Conservation (phyloP, 2,797 vertebrate species). For the Pangasius larnaudii region DNA sequence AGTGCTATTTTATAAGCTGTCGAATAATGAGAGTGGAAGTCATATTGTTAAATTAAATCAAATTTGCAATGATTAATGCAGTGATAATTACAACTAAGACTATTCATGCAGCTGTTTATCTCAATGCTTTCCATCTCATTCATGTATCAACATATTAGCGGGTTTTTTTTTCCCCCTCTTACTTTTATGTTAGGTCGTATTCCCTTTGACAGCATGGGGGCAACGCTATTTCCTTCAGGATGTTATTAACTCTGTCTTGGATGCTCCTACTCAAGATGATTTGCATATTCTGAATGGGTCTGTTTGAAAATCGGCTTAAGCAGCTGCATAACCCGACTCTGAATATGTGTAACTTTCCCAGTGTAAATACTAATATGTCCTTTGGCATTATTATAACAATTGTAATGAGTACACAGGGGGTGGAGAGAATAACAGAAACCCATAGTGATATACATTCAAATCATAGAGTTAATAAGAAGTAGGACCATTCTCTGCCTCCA, state of each 20-base stretch:
- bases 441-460: not conserved
- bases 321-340: not conserved
- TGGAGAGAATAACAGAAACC: not conserved
- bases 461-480: too few species aligned
- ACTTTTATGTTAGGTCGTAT: not conserved
- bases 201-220: not conserved
- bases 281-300: not conserved
- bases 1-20: not conserved
- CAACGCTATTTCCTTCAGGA: not conserved
- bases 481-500: not conserved
- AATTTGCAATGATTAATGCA: not conserved
- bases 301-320: not conserved
- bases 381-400: not conserved
- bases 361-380: not conserved
- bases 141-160: not conserved
- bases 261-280: not conserved
- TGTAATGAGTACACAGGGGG: not conserved
- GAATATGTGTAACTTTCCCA: not conserved
- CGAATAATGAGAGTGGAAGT: not conserved
- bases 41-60: not conserved
- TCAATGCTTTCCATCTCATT: not conserved
- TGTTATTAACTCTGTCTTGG: not conserved
- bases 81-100: not conserved
- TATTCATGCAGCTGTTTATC: not conserved
- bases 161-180: not conserved